phyloP scores from a whole-genome alignment of 2,888 invertebrate genomes.

The Dysmachus trigonus region DNA sequence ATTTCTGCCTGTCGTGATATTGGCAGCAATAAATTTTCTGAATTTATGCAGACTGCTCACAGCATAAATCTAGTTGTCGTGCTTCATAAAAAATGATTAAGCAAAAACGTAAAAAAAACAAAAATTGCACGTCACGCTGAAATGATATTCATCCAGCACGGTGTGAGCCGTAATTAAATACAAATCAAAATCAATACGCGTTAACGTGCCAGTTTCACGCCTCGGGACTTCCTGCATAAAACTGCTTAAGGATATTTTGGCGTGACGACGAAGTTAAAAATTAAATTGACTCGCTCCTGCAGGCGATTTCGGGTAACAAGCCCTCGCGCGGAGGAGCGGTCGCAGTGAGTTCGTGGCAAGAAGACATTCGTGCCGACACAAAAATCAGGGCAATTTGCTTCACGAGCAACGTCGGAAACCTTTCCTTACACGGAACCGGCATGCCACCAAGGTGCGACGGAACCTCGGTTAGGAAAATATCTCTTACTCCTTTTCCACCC shows the following conservation, averaged over 20 bases:
- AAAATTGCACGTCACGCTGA: neutral
- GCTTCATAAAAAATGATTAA: neutral
- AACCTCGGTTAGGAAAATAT: neutral
- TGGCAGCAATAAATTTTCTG: neutral
- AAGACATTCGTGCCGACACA: neutral
- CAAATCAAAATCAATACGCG: neutral
- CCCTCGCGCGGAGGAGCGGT: no score
- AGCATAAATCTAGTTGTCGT: neutral
- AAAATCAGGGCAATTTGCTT: neutral
- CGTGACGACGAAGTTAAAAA: neutral
- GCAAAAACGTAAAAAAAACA: no score
- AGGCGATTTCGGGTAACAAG: neutral
- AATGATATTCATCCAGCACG: neutral
- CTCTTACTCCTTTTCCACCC: neutral
- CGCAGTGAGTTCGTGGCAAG: neutral
- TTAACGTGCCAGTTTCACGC: slow-evolving; percentile 6
- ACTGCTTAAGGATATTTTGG: neutral
- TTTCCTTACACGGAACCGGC: slow-evolving; percentile 1
- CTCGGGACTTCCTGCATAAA: neutral
- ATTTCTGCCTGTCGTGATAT: neutral
- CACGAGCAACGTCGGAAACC: neutral
- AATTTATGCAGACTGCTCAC: neutral
- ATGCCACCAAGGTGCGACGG: neutral
- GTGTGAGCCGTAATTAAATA: neutral
- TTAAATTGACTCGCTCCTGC: neutral